Conservation (phyloP, 30 jellyfish, hydroid and myxozoan genomes). For the Aurelia sp. region DNA sequence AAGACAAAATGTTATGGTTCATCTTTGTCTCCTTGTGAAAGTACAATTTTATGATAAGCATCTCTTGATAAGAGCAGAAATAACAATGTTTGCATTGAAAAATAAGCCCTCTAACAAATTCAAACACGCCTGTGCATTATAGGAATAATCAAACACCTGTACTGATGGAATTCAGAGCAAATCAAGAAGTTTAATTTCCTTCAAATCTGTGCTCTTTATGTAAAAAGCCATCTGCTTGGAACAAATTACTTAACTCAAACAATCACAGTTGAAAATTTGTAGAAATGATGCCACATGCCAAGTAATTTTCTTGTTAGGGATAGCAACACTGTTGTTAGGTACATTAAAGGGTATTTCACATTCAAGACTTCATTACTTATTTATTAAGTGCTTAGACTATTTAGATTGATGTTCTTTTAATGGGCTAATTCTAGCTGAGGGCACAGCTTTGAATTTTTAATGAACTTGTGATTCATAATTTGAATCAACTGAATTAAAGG, state of each 20-base stretch:
- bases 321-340: constrained; percentile 9
- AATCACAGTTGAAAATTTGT: background rate
- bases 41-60: no score
- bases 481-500: constrained; percentile 8
- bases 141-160: no score
- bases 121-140: no score
- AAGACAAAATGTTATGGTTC: no score
- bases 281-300: background rate
- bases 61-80: no score
- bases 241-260: background rate
- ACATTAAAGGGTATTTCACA: background rate
- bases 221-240: background rate
- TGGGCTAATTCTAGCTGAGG: constrained; percentile 6
- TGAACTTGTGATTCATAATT: constrained; percentile 1
- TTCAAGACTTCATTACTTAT: background rate
- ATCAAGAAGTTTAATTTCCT: no score
- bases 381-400: background rate
- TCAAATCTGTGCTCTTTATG: no score
- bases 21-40: no score
- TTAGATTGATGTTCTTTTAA: constrained; percentile 31
- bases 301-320: background rate
- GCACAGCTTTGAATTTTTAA: background rate
- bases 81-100: no score
- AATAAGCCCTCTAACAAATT: no score
- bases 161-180: no score